Evolutionary conservation across 2,113 vertebrate species (phyloP), one percentile per base, ranked within the genome.

Genomic region (Mirounga angustirostris): DNA sequence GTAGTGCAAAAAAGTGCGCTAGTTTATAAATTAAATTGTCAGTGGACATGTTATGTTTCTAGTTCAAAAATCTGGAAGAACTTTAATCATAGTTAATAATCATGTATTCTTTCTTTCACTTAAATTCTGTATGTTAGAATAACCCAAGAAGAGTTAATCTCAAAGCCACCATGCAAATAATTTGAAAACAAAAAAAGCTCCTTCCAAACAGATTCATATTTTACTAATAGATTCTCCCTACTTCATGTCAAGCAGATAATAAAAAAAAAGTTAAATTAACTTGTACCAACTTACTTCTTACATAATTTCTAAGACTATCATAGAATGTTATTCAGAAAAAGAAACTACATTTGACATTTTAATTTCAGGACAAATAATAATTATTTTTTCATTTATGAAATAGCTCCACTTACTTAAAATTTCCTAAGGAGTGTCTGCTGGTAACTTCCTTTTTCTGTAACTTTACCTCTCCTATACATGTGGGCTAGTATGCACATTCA

Each of bases 301-400:
- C 7, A 40, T 52, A 84, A 86, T 86, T 97, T 87, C 24, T 56
- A 84, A 92, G 33, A 82, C 63, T 46, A 97, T 52, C 30, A 86
- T 54, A 67, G 36, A 85, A 73, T 92, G 36, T 73, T 86, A 71
- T 21, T 94, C 65, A 92, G 82, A 93, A 78, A 89, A 95, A 78
- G 12, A 84, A 73, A 21, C 43, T n/a, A 52, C 19, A 69, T 96
- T 76, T 91, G 50, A 92, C 83, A 74, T 84, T 96, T 85, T 89
- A 79, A 96, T 87, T 92, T 84, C n/a, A 83, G 61, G 67, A 26
- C 63, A 85, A 95, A 85, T 85, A 94, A 89, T 71, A 69, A 92
- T 52, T 78, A 86, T 28, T 92, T 92, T 81, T 96, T 65, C 52
- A 81, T 65, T 91, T 89, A 56, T 67, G 59, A 91, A 89, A 54